Percentiles rank a stretch among this genome's conserved stretches.
Evolutionary conservation across 2,113 vertebrate species (phyloP).

Genomic region (Gulo gulo): DNA sequence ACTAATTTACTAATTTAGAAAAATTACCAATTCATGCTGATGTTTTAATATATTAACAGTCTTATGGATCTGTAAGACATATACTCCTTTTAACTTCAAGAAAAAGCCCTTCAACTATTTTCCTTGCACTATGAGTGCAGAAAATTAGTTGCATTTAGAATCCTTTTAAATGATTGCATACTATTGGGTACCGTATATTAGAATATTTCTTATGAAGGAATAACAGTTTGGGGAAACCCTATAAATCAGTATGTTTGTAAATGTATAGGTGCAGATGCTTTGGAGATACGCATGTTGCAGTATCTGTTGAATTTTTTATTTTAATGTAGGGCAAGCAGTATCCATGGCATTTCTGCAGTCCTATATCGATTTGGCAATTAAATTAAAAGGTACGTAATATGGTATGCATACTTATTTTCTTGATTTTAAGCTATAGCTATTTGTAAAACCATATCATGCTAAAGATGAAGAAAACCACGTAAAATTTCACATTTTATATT

Average conservation of each 20-base stretch:
- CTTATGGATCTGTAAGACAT: not conserved
- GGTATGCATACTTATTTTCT: constrained; percentile 19
- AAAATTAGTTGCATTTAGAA: constrained; percentile 24
- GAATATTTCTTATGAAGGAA: constrained; percentile 10
- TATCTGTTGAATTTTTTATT: constrained; percentile 44
- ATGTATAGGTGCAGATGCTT: not conserved
- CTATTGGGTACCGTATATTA: not conserved
- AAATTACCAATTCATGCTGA: not conserved
- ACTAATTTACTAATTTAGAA: constrained; percentile 43
- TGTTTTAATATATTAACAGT: constrained; percentile 19
- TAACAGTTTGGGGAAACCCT: not conserved
- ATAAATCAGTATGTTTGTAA: not conserved
- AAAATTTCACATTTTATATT: not conserved
- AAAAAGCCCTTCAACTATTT: not conserved
- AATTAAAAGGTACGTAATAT: constrained; percentile 86
- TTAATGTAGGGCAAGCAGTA: constrained; percentile 91
- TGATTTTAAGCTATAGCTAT: constrained; percentile 24
- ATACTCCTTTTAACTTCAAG: not conserved
- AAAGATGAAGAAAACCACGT: not conserved
- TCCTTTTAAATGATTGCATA: not conserved
- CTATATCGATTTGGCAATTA: constrained; percentile 87
- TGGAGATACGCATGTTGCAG: not conserved
- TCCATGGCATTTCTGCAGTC: constrained; percentile 88
- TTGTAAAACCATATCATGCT: not conserved
- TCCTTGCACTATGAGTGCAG: not conserved